These are phyloP conservation scores for Grammomys surdaster DNA, from an alignment of 2,113 vertebrate species.

Conservation along the genomic window DNA sequence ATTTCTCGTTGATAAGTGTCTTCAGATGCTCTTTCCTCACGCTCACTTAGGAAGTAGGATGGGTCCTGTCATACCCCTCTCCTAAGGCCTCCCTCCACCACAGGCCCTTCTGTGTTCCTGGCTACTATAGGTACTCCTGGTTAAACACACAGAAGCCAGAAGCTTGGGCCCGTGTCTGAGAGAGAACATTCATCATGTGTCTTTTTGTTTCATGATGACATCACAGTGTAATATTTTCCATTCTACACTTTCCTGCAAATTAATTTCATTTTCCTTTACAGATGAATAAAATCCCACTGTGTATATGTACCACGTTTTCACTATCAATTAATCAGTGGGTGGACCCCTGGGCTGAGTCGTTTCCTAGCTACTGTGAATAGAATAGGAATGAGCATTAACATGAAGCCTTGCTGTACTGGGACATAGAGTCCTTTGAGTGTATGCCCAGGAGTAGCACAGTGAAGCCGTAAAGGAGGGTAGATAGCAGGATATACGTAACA, in stretches of 20 bases:
- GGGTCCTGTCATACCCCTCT: no score
- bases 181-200: neutral
- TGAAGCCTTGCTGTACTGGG: neutral
- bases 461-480: neutral
- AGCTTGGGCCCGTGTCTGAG: neutral
- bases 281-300: neutral
- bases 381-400: no score
- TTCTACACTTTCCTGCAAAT: neutral
- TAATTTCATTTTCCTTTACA: neutral
- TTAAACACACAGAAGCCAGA: neutral
- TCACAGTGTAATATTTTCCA: neutral
- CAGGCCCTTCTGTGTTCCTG: neutral
- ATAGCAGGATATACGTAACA: no score
- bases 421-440: neutral
- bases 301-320: neutral
- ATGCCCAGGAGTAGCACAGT: no score
- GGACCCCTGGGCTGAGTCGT: neutral
- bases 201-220: neutral
- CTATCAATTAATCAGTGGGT: neutral
- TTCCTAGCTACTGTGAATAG: no score
- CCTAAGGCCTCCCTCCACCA: neutral
- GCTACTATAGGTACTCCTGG: neutral
- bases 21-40: neutral
- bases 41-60: neutral
- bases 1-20: neutral